phyloP scores from a whole-genome alignment of 2,113 vertebrate genomes.

The Eudyptes chrysolophus region DNA sequence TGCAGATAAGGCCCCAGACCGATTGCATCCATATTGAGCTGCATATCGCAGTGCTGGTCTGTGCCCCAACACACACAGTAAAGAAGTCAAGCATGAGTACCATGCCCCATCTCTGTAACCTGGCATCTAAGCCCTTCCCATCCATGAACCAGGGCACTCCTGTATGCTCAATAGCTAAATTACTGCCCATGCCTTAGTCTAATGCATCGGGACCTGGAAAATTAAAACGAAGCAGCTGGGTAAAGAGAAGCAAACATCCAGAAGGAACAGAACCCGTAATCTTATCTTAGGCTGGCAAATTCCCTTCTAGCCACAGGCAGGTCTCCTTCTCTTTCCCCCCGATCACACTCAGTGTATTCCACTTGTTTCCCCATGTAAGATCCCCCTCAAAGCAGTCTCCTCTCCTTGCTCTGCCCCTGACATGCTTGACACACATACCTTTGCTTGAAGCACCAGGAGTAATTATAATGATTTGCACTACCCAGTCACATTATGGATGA shows the following conservation, averaged over 20 bases:
- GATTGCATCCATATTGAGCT: accelerated
- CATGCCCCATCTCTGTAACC: not conserved
- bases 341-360: not conserved
- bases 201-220: not conserved
- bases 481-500: not conserved
- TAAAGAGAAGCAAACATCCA: not conserved
- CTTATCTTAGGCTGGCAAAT: not conserved
- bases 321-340: not conserved
- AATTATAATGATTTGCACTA: not conserved
- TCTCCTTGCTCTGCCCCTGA: not conserved
- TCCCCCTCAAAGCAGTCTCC: not conserved
- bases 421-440: not conserved
- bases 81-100: not conserved
- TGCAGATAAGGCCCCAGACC: not conserved
- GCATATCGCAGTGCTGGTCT: not conserved
- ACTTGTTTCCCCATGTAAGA: not conserved
- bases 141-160: not conserved
- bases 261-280: not conserved
- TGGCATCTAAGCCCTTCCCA: not conserved
- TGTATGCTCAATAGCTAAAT: not conserved
- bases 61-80: not conserved
- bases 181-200: not conserved
- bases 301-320: not conserved
- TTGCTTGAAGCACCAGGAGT: not conserved
- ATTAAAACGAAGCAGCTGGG: not conserved